Percentiles rank a stretch among this genome's conserved stretches.
Conservation (phyloP, 2,888 invertebrate genomes). For the Galeopsomyia nigrocyanea region DNA sequence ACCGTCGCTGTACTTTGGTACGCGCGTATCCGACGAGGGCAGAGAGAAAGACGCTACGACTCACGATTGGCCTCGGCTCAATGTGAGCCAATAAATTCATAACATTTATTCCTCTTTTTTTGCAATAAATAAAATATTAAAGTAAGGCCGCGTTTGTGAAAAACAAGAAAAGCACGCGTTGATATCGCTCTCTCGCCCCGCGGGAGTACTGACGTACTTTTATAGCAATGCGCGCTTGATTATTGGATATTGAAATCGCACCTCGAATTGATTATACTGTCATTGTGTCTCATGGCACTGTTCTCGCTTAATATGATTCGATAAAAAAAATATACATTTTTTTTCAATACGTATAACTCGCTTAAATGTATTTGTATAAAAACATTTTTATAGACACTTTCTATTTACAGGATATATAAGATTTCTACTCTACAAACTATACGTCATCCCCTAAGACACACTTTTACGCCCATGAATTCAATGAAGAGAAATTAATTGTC, state of each 20-base stretch:
- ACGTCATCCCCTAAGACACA: conserved; percentile 24
- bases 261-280: conserved; percentile 16
- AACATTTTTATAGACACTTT: conserved; percentile 34
- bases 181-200: neutral
- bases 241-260: conserved; percentile 7
- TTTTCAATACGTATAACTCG: neutral
- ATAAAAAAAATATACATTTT: conserved; percentile 44
- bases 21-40: neutral
- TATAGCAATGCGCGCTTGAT: conserved; percentile 13
- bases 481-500: neutral
- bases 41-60: conserved; percentile 14
- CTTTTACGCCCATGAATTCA: conserved; percentile 22
- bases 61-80: conserved; percentile 54
- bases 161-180: neutral
- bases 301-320: conserved; percentile 6
- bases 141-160: neutral
- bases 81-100: conserved; percentile 58
- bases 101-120: conserved; percentile 32
- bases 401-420: conserved; percentile 38
- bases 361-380: conserved; percentile 23
- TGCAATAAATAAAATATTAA: conserved; percentile 5
- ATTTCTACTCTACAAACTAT: conserved; percentile 14
- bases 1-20: neutral
- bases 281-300: conserved; percentile 41
- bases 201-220: neutral